These are phyloP conservation scores for Oasisia sp. DNA, from an alignment of 2,888 invertebrate genomes.

Conservation along the genomic window DNA sequence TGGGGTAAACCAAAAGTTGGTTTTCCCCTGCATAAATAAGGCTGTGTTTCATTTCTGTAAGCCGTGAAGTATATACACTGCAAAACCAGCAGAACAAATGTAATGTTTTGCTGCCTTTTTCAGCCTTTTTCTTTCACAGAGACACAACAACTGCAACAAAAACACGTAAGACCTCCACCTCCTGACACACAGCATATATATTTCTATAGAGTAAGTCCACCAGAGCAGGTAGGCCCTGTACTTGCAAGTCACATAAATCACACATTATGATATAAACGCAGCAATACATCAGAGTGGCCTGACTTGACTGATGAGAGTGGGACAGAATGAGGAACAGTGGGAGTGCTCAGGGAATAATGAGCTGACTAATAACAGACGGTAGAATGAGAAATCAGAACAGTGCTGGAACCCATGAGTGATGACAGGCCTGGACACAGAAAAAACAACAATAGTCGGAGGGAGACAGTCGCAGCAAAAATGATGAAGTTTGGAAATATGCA, in stretches of 20 bases:
- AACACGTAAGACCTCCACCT: too few species aligned
- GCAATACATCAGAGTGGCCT: not conserved
- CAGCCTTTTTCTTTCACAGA: too few species aligned
- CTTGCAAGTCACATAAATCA: not conserved
- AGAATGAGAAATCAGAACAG: not conserved
- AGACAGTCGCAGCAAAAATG: too few species aligned
- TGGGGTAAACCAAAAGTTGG: not conserved
- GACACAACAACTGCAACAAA: too few species aligned
- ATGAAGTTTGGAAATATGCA: too few species aligned
- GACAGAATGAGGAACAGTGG: not conserved
- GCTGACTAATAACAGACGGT: not conserved
- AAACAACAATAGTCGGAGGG: too few species aligned
- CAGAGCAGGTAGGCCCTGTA: too few species aligned
- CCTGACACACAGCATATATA: too few species aligned
- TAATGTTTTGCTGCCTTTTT: too few species aligned
- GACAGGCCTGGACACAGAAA: too few species aligned
- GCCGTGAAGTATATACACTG: not conserved
- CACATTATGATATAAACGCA: not conserved
- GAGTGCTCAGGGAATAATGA: not conserved
- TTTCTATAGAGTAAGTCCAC: too few species aligned
- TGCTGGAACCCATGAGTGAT: not conserved
- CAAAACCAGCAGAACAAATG: not conserved
- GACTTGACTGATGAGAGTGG: not conserved
- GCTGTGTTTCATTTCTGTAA: not conserved
- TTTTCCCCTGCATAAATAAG: not conserved